A percentile compares a stretch with the other conserved stretches of the same genome.
Evolutionary conservation across 2,888 invertebrate genomes (phyloP).

Genomic region (Agrotis ipsilon): DNA sequence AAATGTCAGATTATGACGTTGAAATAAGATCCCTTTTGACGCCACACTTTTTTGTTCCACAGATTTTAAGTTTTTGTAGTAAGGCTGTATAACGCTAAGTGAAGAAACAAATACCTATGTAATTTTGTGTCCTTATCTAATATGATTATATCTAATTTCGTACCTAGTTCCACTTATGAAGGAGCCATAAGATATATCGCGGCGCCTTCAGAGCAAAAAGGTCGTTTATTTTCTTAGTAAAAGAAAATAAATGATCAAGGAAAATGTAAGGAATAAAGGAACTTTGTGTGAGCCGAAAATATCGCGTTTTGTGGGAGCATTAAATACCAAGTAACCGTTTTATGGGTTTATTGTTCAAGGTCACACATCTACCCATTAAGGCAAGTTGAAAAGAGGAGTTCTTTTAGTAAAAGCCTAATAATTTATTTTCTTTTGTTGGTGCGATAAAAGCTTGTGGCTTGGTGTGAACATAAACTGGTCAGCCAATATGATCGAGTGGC

Average conservation of each 20-base stretch:
- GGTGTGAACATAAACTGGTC: neutral
- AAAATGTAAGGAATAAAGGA: constrained; percentile 40
- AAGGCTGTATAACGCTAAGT: constrained; percentile 14
- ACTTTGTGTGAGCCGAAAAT: constrained; percentile 32
- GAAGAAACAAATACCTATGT: constrained; percentile 14
- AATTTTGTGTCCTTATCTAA: constrained; percentile 40
- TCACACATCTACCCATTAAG: neutral
- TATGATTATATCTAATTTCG: constrained; percentile 48
- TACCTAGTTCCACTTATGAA: constrained; percentile 40
- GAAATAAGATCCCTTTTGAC: too few relatives aligned
- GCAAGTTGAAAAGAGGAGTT: neutral
- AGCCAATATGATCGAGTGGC: neutral
- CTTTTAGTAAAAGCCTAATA: neutral
- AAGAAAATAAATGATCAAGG: constrained; percentile 51
- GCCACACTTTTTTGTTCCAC: too few relatives aligned
- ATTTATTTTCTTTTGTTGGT: neutral
- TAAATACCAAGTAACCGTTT: constrained; percentile 26
- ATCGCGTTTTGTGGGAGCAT: constrained; percentile 29
- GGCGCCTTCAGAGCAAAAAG: constrained; percentile 36
- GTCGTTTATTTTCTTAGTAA: constrained; percentile 37
- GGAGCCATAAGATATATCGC: constrained; percentile 44
- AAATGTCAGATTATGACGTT: too few relatives aligned
- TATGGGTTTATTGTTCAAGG: constrained; percentile 8
- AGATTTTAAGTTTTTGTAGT: too few relatives aligned
- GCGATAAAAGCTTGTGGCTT: neutral